These are phyloP conservation scores for Phasianus colchicus DNA, from an alignment of 2,113 vertebrate genomes.

Conservation along the genomic window DNA sequence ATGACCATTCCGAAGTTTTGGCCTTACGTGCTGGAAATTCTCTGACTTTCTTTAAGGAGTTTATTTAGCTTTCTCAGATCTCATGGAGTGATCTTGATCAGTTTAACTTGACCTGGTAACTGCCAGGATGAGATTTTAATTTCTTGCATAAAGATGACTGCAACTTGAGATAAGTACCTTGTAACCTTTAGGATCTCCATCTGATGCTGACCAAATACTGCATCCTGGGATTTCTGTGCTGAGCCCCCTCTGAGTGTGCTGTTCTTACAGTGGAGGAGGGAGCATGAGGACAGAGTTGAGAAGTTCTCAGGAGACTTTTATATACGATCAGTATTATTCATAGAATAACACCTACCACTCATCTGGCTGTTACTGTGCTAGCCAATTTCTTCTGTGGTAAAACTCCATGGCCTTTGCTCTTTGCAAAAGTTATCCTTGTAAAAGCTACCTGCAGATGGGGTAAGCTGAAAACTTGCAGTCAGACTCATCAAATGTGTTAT, in stretches of 20 bases:
- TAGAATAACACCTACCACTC: background rate
- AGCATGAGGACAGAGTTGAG: background rate
- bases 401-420: background rate
- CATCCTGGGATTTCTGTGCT: background rate
- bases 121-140: background rate
- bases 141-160: background rate
- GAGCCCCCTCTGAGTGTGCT: background rate
- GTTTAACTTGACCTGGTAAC: background rate
- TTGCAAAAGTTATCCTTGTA: background rate
- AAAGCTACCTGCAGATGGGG: background rate
- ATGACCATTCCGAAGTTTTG: background rate
- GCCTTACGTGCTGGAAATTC: background rate
- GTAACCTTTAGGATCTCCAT: background rate
- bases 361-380: background rate
- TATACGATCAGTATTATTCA: background rate
- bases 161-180: background rate
- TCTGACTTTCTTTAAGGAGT: background rate
- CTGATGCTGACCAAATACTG: background rate
- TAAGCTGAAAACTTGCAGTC: background rate
- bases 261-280: background rate
- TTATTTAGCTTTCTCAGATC: background rate
- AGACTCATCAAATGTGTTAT: background rate
- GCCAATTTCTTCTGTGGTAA: background rate
- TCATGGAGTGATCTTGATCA: background rate
- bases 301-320: background rate